phyloP scores from a whole-genome alignment of 2,113 vertebrate species.

The Leptosomus discolor region DNA sequence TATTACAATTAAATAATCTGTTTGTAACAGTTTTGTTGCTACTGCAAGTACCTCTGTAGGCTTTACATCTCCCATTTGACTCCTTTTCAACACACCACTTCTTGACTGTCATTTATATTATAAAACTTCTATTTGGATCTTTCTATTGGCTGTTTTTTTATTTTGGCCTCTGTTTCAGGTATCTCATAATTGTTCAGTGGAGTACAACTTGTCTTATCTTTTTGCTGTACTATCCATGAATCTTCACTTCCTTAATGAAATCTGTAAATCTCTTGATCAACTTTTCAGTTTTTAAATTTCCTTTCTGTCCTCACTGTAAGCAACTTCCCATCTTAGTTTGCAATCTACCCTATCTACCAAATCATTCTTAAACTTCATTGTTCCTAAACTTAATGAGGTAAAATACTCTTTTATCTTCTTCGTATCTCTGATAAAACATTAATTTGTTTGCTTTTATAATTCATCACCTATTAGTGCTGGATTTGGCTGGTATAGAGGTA shows the following conservation, averaged over 20 bases:
- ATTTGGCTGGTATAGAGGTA: not conserved
- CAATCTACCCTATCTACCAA: not conserved
- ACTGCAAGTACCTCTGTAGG: not conserved
- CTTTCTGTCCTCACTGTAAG: not conserved
- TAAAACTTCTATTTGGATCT: not conserved
- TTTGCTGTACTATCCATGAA: not conserved
- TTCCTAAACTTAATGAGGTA: not conserved
- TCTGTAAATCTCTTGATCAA: not conserved
- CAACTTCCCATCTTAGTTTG: not conserved
- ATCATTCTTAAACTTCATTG: not conserved
- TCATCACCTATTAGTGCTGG: not conserved
- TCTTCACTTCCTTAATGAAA: not conserved
- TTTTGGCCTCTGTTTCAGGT: not conserved
- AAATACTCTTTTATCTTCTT: not conserved
- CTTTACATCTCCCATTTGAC: not conserved
- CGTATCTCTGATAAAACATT: not conserved
- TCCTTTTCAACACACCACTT: not conserved
- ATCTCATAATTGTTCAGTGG: not conserved
- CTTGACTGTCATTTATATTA: not conserved
- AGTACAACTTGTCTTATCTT: not conserved
- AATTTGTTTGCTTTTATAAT: not conserved
- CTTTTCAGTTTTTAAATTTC: not conserved
- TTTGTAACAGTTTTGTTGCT: not conserved
- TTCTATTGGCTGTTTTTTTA: not conserved
- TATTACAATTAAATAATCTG: not conserved